These are phyloP conservation scores for Melanotus villosus DNA, from an alignment of 2,888 invertebrate genomes.

Conservation along the genomic window DNA sequence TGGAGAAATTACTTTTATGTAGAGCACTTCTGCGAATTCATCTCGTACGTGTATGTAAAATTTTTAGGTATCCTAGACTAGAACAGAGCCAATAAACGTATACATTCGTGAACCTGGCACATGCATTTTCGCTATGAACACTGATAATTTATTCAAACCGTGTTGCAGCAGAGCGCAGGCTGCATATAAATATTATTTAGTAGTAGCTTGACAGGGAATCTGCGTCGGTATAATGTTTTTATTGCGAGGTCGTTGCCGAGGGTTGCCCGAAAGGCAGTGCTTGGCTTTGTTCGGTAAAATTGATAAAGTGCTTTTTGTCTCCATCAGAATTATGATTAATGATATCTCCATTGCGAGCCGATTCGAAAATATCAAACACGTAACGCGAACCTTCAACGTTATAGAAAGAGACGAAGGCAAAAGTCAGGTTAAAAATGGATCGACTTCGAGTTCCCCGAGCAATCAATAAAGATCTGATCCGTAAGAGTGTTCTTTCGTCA, in stretches of 20 bases:
- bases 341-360: conserved; percentile 35
- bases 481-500: conserved; percentile 48
- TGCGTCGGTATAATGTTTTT: conserved; percentile 51
- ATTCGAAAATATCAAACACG: conserved; percentile 16
- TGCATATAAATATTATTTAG: conserved; percentile 55
- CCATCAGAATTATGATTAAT: conserved; percentile 54
- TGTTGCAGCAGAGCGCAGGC: conserved; percentile 46
- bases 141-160: conserved; percentile 53
- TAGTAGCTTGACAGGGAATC: conserved; percentile 49
- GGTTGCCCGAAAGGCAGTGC: conserved; percentile 44
- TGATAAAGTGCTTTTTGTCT: conserved; percentile 63
- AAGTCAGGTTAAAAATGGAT: not conserved
- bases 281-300: conserved; percentile 57
- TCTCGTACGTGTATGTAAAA: conserved; percentile 15
- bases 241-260: conserved; percentile 48
- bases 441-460: conserved; percentile 22
- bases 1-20: conserved; percentile 24
- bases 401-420: conserved; percentile 36
- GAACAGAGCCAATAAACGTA: conserved; percentile 27
- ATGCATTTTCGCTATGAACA: conserved; percentile 47
- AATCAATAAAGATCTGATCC: conserved; percentile 50
- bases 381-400: not conserved
- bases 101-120: conserved; percentile 19
- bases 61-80: conserved; percentile 5
- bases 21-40: conserved; percentile 16